These are phyloP conservation scores for Strongylocentrotus purpuratus DNA, from an alignment of 35 echinoderm and acorn worm genomes.

Conservation along the genomic window DNA sequence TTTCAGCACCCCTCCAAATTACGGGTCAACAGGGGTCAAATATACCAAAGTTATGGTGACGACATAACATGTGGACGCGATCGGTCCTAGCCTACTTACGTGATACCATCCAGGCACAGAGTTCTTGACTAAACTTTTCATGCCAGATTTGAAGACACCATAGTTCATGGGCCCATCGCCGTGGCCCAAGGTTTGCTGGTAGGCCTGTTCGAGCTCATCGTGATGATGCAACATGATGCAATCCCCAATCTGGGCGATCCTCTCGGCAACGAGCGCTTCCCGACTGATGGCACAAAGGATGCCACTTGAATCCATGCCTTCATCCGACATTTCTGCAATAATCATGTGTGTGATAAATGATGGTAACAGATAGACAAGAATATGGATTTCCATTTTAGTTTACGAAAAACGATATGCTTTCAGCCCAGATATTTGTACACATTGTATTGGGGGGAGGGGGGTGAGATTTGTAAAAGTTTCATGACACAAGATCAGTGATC, in stretches of 20 bases:
- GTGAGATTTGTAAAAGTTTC: too few relatives aligned
- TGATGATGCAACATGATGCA: constrained; percentile 78
- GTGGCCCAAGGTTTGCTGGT: constrained; percentile 50
- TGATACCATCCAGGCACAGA: constrained; percentile 89
- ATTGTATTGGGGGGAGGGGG: too few relatives aligned
- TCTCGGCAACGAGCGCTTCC: constrained; percentile 80
- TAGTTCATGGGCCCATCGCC: constrained; percentile 65
- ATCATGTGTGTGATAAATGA: background rate
- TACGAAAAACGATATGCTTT: too few relatives aligned
- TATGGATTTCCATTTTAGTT: too few relatives aligned
- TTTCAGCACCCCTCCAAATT: too few relatives aligned
- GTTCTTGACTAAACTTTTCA: constrained; percentile 72
- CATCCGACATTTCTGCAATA: background rate
- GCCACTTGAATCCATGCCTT: background rate
- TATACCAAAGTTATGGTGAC: too few relatives aligned
- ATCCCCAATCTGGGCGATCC: constrained; percentile 91
- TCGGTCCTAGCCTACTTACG: constrained; percentile 60
- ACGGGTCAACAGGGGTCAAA: too few relatives aligned
- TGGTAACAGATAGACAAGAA: background rate
- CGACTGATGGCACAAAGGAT: constrained; percentile 65
- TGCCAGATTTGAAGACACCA: constrained; percentile 64
- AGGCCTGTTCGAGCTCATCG: constrained; percentile 69
- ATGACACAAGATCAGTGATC: too few relatives aligned
- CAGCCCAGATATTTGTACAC: too few relatives aligned
- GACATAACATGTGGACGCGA: too few relatives aligned